A percentile compares a stretch with the other conserved stretches of the same genome.
phyloP scores from a whole-genome alignment of 1,140 invertebrate genomes.

The Penaeus japonicus region DNA sequence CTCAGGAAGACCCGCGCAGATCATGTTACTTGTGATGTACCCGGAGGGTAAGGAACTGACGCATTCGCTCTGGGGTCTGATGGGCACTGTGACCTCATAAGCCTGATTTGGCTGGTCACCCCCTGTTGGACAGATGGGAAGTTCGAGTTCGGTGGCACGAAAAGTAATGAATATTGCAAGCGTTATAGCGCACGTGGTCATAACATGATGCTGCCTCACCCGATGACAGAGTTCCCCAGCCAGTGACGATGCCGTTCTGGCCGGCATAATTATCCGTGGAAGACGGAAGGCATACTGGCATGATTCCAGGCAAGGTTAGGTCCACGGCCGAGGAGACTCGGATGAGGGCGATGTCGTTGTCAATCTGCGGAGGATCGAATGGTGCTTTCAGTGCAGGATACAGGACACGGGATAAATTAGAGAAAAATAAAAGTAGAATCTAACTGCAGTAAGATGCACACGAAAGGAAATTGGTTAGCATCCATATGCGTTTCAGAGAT shows the following conservation, averaged over 20 bases:
- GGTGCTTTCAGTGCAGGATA: background rate
- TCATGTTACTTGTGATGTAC: conserved; percentile 6
- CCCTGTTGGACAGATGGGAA: background rate
- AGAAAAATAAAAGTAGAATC: too few species aligned
- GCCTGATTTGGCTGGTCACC: conserved; percentile 59
- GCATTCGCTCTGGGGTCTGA: conserved; percentile 64
- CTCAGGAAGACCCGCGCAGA: background rate
- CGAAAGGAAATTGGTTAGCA: too few species aligned
- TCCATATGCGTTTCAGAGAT: too few species aligned
- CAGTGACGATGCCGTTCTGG: background rate
- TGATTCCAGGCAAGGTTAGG: background rate
- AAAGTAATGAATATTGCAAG: background rate
- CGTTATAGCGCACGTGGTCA: background rate
- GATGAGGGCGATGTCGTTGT: background rate
- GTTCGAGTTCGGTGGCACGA: too few species aligned
- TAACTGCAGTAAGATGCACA: too few species aligned
- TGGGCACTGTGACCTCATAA: conserved; percentile 70
- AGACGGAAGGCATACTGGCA: background rate
- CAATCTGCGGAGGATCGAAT: background rate
- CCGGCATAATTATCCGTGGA: background rate
- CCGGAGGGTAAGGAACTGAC: background rate
- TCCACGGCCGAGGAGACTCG: background rate
- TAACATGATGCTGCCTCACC: background rate
- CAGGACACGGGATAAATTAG: background rate
- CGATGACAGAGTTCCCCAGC: background rate